Conservation (phyloP, 2,113 vertebrate species). For the Podilymbus podiceps region DNA sequence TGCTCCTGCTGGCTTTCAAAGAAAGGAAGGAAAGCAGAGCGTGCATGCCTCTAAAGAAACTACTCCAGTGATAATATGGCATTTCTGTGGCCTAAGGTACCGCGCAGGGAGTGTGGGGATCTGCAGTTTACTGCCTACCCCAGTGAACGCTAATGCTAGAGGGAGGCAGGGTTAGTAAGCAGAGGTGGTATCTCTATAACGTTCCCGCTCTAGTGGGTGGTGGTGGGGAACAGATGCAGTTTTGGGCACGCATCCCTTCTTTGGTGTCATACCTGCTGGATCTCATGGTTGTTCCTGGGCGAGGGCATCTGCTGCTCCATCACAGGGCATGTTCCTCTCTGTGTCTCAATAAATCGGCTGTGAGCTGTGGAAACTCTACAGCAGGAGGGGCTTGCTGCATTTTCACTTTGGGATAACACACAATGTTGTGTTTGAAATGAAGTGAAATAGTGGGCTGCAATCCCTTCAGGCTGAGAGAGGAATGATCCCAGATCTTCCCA, state of each 20-base stretch:
- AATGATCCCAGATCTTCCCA: neutral
- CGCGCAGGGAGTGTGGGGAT: rapidly evolving
- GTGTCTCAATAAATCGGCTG: neutral
- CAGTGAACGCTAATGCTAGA: neutral
- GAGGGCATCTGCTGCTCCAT: neutral
- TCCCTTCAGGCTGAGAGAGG: neutral
- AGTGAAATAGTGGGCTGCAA: neutral
- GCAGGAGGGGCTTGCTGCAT: neutral
- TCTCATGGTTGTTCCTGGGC: neutral
- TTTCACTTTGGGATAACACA: neutral
- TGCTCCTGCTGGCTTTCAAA: neutral
- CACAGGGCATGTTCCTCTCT: neutral
- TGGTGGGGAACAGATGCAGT: neutral
- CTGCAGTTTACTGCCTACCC: neutral
- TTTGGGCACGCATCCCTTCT: neutral
- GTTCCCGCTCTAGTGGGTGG: neutral
- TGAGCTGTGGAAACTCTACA: neutral
- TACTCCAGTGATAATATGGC: neutral
- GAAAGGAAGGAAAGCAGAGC: neutral
- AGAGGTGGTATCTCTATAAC: neutral
- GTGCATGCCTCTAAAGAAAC: neutral
- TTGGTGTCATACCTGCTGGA: neutral
- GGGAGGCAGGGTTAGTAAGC: neutral
- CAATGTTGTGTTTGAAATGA: neutral
- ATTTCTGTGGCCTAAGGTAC: neutral